Evolutionary conservation across 2,888 invertebrate genomes (phyloP).

Genomic region (Galeruca laticollis): DNA sequence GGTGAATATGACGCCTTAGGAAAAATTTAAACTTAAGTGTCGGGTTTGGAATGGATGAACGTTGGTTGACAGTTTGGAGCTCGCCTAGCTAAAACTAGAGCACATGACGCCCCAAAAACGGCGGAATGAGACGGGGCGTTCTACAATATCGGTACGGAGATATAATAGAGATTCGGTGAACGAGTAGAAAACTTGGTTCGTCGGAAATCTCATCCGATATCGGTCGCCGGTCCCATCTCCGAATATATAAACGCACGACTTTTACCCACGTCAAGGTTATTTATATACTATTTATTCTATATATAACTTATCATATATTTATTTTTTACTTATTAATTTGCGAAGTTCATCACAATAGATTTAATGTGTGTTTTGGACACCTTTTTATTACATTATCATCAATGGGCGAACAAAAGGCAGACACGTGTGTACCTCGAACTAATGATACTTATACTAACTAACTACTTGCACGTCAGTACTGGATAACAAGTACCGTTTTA

Average conservation of each 20-base stretch:
- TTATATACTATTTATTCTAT: constrained; percentile 65
- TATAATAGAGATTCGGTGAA: constrained; percentile 36
- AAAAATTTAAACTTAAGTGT: too few relatives aligned
- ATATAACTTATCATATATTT: constrained; percentile 64
- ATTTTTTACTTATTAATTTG: constrained; percentile 63
- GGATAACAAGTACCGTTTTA: constrained; percentile 50
- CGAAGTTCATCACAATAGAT: constrained; percentile 68
- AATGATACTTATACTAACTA: constrained; percentile 60
- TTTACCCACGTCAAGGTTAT: constrained; percentile 63
- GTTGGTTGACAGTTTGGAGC: neutral
- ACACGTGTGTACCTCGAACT: constrained; percentile 66
- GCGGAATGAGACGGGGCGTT: constrained; percentile 49
- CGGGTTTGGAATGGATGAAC: neutral
- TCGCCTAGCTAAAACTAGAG: constrained; percentile 46
- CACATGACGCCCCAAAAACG: constrained; percentile 59
- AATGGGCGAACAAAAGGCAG: constrained; percentile 67
- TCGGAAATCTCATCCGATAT: constrained; percentile 38
- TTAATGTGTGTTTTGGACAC: constrained; percentile 65
- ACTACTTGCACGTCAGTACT: constrained; percentile 54
- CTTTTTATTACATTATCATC: constrained; percentile 62
- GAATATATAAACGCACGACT: constrained; percentile 61
- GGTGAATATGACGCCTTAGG: too few relatives aligned
- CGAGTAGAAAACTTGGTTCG: constrained; percentile 37
- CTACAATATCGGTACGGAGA: constrained; percentile 50
- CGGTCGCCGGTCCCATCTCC: constrained; percentile 45